These are phyloP conservation scores for Hydractinia symbiolongicarpus DNA, from an alignment of 30 jellyfish, hydroid and myxozoan genomes.

Conservation along the genomic window DNA sequence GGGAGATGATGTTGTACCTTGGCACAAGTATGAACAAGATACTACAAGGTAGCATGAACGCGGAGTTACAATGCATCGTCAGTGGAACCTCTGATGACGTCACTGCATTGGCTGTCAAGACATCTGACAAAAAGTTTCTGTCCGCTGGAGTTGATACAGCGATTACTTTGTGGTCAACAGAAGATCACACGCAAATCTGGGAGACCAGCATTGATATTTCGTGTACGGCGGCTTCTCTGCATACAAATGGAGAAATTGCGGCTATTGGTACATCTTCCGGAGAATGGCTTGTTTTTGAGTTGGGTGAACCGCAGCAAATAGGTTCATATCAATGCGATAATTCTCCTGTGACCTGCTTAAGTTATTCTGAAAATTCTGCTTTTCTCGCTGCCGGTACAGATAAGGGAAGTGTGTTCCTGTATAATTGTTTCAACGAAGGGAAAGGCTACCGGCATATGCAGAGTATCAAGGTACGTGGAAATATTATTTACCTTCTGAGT, in stretches of 20 bases:
- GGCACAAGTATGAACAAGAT: conserved; percentile 33
- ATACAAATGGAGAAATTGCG: conserved; percentile 60
- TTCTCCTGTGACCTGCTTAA: conserved; percentile 25
- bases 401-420: conserved; percentile 48
- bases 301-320: conserved; percentile 15
- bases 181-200: conserved; percentile 25
- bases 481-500: not conserved
- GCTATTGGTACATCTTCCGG: conserved; percentile 79
- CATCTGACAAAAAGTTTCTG: conserved; percentile 20
- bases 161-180: conserved; percentile 21
- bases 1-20: conserved; percentile 6
- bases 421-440: conserved; percentile 64
- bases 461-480: conserved; percentile 43
- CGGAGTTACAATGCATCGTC: conserved; percentile 13
- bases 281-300: conserved; percentile 43
- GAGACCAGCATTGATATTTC: not conserved
- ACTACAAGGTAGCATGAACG: conserved; percentile 7
- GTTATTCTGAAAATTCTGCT: conserved; percentile 16
- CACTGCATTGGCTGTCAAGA: conserved; percentile 17
- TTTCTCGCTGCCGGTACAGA: conserved; percentile 59
- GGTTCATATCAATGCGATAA: conserved; percentile 42
- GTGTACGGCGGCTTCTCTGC: conserved; percentile 49
- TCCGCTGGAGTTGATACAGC: conserved; percentile 29
- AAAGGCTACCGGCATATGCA: conserved; percentile 56
- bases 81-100: conserved; percentile 26